A percentile compares a stretch with the other conserved stretches of the same genome.
phyloP scores from a whole-genome alignment of 92 coral and sea anemone genomes.

The Porites evermanni region DNA sequence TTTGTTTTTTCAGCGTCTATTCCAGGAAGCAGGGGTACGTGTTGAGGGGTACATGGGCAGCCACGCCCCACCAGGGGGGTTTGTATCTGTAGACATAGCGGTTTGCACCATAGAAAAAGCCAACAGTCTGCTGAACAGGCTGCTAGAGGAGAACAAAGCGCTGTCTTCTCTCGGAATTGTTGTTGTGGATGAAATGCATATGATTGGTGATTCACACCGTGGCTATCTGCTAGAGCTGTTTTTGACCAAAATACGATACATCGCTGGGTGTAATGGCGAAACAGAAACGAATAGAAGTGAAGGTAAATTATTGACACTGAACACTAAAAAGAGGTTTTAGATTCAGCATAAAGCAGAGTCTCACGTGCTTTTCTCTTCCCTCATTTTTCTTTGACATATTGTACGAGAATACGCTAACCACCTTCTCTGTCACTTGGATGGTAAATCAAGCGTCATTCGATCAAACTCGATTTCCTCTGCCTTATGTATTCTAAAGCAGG shows the following conservation, averaged over 20 bases:
- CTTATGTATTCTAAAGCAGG: too few relatives aligned
- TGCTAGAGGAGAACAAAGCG: conserved; percentile 89
- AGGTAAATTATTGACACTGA: conserved; percentile 1
- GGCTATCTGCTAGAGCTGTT: conserved; percentile 97
- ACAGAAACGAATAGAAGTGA: neutral
- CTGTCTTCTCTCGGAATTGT: conserved; percentile 83
- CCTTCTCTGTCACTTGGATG: too few relatives aligned
- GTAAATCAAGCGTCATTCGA: too few relatives aligned
- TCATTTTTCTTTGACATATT: too few relatives aligned
- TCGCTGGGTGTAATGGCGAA: conserved; percentile 57
- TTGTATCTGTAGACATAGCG: conserved; percentile 88
- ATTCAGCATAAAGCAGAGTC: neutral
- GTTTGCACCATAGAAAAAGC: conserved; percentile 99
- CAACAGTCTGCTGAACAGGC: conserved; percentile 90
- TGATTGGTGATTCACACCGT: conserved; percentile 93
- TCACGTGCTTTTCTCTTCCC: too few relatives aligned
- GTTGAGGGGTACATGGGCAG: conserved; percentile 99
- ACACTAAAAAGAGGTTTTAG: neutral
- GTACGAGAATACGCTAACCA: too few relatives aligned
- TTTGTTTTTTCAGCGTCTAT: conserved; percentile 71
- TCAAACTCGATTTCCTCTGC: too few relatives aligned
- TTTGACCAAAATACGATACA: conserved; percentile 90
- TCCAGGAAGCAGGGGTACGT: conserved; percentile 93
- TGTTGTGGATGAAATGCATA: conserved; percentile 95
- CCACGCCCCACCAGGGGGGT: conserved; percentile 91